phyloP scores from a whole-genome alignment of 2,113 vertebrate genomes.

The Poecile atricapillus region DNA sequence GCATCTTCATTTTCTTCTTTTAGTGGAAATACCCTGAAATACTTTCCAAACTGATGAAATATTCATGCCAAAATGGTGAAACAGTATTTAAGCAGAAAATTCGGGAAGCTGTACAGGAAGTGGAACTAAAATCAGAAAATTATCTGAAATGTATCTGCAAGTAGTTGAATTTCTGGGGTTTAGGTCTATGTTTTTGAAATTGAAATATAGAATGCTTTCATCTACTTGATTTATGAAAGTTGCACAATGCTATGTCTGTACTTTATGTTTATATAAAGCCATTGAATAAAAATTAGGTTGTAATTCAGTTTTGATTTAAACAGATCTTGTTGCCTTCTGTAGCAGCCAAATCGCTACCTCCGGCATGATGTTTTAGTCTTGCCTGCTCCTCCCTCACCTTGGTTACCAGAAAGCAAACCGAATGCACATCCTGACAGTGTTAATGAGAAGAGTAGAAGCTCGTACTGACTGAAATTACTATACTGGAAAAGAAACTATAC shows the following conservation, averaged over 20 bases:
- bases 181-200: neutral
- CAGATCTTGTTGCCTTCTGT: neutral
- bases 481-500: neutral
- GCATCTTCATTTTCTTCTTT: neutral
- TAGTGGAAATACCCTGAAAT: neutral
- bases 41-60: neutral
- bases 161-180: neutral
- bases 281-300: neutral
- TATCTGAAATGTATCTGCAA: neutral
- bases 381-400: neutral
- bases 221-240: neutral
- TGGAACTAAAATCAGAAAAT: neutral
- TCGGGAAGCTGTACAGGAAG: neutral
- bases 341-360: neutral
- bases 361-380: rapidly evolving
- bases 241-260: neutral
- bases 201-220: neutral
- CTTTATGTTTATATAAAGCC: neutral
- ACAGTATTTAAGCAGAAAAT: neutral
- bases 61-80: neutral
- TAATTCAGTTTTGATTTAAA: neutral
- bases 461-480: neutral
- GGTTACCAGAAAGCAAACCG: neutral
- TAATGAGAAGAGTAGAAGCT: neutral
- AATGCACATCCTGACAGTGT: rapidly evolving